A percentile compares a stretch with the other conserved stretches of the same genome.
These are phyloP conservation scores for Biston betularia DNA, from an alignment of 2,888 invertebrate species.

Conservation along the genomic window DNA sequence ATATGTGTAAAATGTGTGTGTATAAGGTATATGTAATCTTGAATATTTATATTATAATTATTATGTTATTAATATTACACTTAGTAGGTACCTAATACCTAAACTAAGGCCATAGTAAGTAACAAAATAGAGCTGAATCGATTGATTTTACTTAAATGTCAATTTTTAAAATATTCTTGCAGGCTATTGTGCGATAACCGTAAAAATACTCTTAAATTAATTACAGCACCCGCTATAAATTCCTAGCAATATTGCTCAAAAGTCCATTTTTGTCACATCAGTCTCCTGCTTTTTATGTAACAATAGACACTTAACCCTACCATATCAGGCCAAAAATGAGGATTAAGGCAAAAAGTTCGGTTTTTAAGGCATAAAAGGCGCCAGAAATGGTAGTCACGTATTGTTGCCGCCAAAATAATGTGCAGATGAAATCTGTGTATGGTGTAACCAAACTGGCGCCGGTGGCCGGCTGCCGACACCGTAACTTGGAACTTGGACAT, in stretches of 20 bases:
- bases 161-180: too few relatives aligned
- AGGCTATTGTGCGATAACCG: neutral
- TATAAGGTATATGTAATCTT: too few relatives aligned
- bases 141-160: too few relatives aligned
- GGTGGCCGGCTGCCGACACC: slow-evolving; percentile 45
- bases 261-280: slow-evolving; percentile 30
- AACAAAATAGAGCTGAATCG: too few relatives aligned
- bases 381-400: slow-evolving; percentile 78
- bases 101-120: too few relatives aligned
- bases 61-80: neutral
- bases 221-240: slow-evolving; percentile 29
- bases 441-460: slow-evolving; percentile 78
- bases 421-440: slow-evolving; percentile 77
- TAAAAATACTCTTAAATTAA: neutral
- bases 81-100: too few relatives aligned
- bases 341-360: slow-evolving; percentile 64
- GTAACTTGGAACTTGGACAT: slow-evolving; percentile 38
- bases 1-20: too few relatives aligned
- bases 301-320: slow-evolving; percentile 68
- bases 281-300: slow-evolving; percentile 46
- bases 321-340: slow-evolving; percentile 61
- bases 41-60: neutral
- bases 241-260: slow-evolving; percentile 27
- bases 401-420: slow-evolving; percentile 77
- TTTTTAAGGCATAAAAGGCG: slow-evolving; percentile 62